Evolutionary conservation across 37 sponge, comb jelly and placozoan species (phyloP).

Genomic region (Oopsacas minuta): DNA sequence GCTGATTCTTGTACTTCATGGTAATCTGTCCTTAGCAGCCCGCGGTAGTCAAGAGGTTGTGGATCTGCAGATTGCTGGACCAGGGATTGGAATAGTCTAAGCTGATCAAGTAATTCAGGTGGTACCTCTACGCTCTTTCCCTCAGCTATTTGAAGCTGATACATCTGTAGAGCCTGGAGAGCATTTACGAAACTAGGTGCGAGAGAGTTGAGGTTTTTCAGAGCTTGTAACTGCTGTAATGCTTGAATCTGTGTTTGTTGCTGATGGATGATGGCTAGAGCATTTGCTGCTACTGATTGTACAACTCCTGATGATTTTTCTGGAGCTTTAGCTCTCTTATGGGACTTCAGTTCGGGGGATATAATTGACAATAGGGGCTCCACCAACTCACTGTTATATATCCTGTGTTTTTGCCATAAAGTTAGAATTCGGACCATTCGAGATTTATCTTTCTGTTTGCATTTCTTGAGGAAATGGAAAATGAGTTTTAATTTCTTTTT

Average conservation of each 20-base stretch:
- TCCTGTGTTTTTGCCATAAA: not conserved
- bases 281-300: slow-evolving; percentile 12
- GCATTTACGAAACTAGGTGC: not conserved
- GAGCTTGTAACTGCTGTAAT: not conserved
- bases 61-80: slow-evolving; percentile 12
- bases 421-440: not conserved
- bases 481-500: slow-evolving; percentile 5
- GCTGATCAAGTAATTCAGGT: not conserved
- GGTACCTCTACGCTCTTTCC: not conserved
- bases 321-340: not conserved
- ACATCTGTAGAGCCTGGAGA: not conserved
- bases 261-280: not conserved
- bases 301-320: not conserved
- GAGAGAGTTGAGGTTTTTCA: not conserved
- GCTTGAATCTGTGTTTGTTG: slow-evolving; percentile 15
- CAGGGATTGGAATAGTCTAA: not conserved
- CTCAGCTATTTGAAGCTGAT: not conserved
- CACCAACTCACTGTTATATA: not conserved
- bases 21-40: not conserved
- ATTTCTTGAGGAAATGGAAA: slow-evolving; percentile 12
- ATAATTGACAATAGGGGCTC: not conserved
- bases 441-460: not conserved
- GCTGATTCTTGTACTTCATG: not conserved
- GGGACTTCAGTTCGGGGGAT: not conserved
- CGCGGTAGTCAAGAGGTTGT: not conserved